These are phyloP conservation scores for Maconellicoccus hirsutus DNA, from an alignment of 1,140 invertebrate genomes.

Conservation along the genomic window DNA sequence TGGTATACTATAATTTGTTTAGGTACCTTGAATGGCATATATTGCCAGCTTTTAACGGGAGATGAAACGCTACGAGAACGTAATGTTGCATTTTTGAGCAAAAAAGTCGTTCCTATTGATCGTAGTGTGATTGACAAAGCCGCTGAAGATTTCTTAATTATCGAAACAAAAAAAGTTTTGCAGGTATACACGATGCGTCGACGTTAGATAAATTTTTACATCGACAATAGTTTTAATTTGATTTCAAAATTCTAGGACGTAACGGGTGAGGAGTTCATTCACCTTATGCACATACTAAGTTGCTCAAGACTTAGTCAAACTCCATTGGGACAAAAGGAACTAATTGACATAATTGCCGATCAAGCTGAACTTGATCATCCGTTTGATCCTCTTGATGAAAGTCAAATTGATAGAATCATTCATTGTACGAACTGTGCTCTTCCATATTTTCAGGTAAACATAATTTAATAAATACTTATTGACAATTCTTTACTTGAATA, in stretches of 20 bases:
- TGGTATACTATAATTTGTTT: slow-evolving; percentile 28
- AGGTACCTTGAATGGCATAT: slow-evolving; percentile 69
- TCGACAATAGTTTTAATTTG: no score
- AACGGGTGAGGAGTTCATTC: slow-evolving; percentile 81
- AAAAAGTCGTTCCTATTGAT: slow-evolving; percentile 68
- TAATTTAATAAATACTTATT: no score
- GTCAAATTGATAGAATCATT: slow-evolving; percentile 57
- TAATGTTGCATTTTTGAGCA: slow-evolving; percentile 75
- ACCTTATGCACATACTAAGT: slow-evolving; percentile 72
- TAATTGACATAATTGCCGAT: slow-evolving; percentile 71
- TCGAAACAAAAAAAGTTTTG: slow-evolving; percentile 76
- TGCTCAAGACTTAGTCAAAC: slow-evolving; percentile 68
- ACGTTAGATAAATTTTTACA: background rate
- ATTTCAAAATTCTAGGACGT: slow-evolving; percentile 50
- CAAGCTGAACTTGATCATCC: slow-evolving; percentile 70
- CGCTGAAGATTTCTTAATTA: slow-evolving; percentile 71
- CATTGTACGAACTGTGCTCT: slow-evolving; percentile 73
- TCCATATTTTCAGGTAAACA: slow-evolving; percentile 80
- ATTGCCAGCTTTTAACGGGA: slow-evolving; percentile 70
- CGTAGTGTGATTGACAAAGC: slow-evolving; percentile 70
- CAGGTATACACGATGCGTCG: slow-evolving; percentile 41
- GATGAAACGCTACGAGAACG: slow-evolving; percentile 69
- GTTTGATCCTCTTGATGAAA: slow-evolving; percentile 58
- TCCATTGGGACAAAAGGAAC: slow-evolving; percentile 67
- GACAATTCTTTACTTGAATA: no score